phyloP scores from a whole-genome alignment of 2,113 vertebrate species.

The Podiceps cristatus region DNA sequence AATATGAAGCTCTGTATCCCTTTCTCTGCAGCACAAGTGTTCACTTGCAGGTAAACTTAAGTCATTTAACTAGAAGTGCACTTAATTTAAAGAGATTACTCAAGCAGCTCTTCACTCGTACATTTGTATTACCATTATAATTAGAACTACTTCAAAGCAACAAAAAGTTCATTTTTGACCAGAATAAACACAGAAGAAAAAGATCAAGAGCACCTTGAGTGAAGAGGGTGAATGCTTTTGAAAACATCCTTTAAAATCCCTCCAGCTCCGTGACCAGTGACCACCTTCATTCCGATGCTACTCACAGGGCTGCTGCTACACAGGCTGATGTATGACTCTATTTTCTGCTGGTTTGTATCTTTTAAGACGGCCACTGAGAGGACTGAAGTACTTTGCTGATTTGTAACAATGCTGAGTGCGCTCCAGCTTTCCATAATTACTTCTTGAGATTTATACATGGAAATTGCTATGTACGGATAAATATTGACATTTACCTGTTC shows the following conservation, averaged over 20 bases:
- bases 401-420: not conserved
- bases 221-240: slow-evolving; percentile 1
- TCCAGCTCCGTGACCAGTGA: not conserved
- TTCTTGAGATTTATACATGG: not conserved
- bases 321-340: not conserved
- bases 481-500: not conserved
- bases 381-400: not conserved
- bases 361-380: not conserved
- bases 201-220: not conserved
- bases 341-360: not conserved
- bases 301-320: not conserved
- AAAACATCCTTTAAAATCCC: slow-evolving; percentile 2
- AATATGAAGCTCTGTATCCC: not conserved
- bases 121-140: slow-evolving; percentile 50
- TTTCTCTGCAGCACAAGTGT: not conserved
- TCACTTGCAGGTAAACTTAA: slow-evolving; percentile 60
- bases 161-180: slow-evolving; percentile 44
- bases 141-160: slow-evolving; percentile 56
- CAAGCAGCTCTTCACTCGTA: slow-evolving; percentile 50
- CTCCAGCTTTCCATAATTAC: not conserved
- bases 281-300: not conserved
- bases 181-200: slow-evolving; percentile 8
- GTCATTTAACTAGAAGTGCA: slow-evolving; percentile 58
- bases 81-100: slow-evolving; percentile 72
- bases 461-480: not conserved